These are phyloP conservation scores for Myiagra hebetior DNA, from an alignment of 2,113 vertebrate genomes.

Conservation along the genomic window DNA sequence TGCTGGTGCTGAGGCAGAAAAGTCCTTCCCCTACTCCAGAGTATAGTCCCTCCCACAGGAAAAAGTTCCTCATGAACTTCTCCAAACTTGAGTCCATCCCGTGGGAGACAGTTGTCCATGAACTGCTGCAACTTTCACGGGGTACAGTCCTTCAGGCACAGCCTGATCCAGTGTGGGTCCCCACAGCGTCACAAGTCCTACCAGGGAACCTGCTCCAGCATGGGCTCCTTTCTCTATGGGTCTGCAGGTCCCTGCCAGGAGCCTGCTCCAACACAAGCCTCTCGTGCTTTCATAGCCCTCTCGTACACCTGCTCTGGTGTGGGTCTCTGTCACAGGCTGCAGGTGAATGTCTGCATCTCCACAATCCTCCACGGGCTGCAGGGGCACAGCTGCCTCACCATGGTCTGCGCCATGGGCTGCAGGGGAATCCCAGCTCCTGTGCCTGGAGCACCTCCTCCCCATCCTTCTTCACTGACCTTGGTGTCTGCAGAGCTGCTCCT, in stretches of 20 bases:
- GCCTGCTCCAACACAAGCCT: not conserved
- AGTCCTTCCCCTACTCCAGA: not conserved
- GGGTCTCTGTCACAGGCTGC: not conserved
- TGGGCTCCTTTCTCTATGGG: not conserved
- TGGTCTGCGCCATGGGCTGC: not conserved
- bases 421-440: accelerated
- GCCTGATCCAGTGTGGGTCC: not conserved
- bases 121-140: not conserved
- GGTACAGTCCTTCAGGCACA: not conserved
- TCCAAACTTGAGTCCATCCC: not conserved
- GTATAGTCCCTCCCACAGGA: too few relatives aligned
- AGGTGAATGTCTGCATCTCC: not conserved
- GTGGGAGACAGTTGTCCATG: not conserved
- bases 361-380: not conserved
- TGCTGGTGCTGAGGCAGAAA: not conserved
- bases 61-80: too few relatives aligned
- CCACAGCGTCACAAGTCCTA: not conserved
- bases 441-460: not conserved
- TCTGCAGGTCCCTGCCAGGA: not conserved
- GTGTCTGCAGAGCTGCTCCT: not conserved
- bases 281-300: not conserved
- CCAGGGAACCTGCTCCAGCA: not conserved
- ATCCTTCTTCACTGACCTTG: not conserved
- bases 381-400: not conserved
- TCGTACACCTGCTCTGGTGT: not conserved